Base-by-base conservation (phyloP, 2,113 vertebrate genomes). In the Tauraco erythrolophus region DNA sequence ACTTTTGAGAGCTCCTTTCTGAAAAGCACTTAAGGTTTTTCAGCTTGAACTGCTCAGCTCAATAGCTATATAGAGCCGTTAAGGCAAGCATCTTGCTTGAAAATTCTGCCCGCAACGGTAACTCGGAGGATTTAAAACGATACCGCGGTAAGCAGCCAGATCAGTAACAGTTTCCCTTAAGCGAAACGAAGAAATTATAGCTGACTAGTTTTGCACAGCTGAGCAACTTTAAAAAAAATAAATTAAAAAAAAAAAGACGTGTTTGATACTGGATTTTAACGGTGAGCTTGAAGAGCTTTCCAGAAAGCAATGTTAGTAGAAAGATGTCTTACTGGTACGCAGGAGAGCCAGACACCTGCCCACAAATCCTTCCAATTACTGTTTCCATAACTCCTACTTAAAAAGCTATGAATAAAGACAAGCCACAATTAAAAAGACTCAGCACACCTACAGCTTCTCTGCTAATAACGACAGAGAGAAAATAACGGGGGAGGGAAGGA, bases 321-420 rank as follows among this genome's bases (percentile, higher is more conserved):
- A 89, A 89, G 72, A 68, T 18, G 30, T 69, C 89, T 96, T 79
- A 56, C 43, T 82, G 39, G 30, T 53, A 54, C 1, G 6, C 53
- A 70, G 75, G 77, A 80, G 39, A 95, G 89, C 89, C 96, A 97
- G 96, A 95, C 96, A 96, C 87, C 84, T 96, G 93, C 89, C 90
- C 28, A 4, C 91, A 90, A 95, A 93, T 83, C 50, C 82, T 94
- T 72, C 84, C 93, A 89, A 92, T 93, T 89, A 81, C 89, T 84
- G 89, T 93, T 96, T 95, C 93, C 89, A 57, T 85, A 96, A 94
- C 94, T 97, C 96, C 94, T 93, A 92, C 94, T 96, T 97, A 82
- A 93, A 97, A 92, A 95, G 77, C 94, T 85, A 94, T 85, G 96
- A 95, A 95, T 91, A 96, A 96, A 88, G 93, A 91, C 92, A 96